Evolutionary conservation across 2,888 invertebrate species (phyloP), one percentile per base, ranked within the genome.

Genomic region (Rhorus exstirpatorius): DNA sequence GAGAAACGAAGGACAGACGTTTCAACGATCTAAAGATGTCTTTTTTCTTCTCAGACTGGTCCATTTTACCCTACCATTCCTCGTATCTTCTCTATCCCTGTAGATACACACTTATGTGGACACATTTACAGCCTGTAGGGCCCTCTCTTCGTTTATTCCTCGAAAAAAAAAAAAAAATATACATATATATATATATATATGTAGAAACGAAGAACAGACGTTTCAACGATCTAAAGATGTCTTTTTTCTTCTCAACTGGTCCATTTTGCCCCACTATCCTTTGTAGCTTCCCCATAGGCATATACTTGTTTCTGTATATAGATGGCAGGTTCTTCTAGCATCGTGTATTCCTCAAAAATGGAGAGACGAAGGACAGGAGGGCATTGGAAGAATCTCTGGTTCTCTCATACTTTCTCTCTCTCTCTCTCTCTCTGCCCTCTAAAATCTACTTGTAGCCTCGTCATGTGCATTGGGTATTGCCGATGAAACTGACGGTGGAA

Each of bases 401-500:
- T 74, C 24, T 53, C n/a, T 21, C 1, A 0, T 17, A 17, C 21
- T 19, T 31, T 31, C 46, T 19, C 46, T 44, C 58, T 46, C 44
- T 21, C 51, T 53, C 71, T 58, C 44, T 21, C 51, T 53, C 71
- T 58, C 65, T 26, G 4, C 12, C 3, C 19, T 58, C 35, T 35
- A n/a, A 49, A 75, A 58, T 35, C 24, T 49, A 14, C 41, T 63
- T 63, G 10, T 38, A 46, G 44, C 1, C 46, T 31, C 49, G 67
- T 58, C 31, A 58, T 58, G 44, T 55, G 58, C 67, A 14, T 58
- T 31, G 75, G 75, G 67, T 31, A 60, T 49, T 24, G 67, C 38
- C 58, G 65, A 68, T 38, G 67, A 63, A 68, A 72, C 53, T 72
- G 51, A 55, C 68, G 68, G 51, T 58, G 70, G 68, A 74, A 87